A percentile compares a stretch with the other conserved stretches of the same genome.
Conservation (phyloP, 2,113 vertebrate genomes). For the Oxyura jamaicensis region DNA sequence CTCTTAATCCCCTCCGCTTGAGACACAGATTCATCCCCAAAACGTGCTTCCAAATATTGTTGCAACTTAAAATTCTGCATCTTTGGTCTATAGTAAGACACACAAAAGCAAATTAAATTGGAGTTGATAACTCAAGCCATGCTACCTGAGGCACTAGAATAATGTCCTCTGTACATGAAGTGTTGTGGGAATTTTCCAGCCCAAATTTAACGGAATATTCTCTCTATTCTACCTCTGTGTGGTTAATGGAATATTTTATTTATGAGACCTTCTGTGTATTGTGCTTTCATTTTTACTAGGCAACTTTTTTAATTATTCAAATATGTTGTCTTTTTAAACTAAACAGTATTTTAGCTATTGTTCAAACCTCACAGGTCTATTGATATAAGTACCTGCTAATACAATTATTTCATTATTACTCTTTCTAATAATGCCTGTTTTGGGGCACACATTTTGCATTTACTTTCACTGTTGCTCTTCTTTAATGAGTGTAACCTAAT, state of each 20-base stretch:
- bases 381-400: background rate
- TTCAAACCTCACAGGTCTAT: background rate
- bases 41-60: background rate
- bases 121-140: background rate
- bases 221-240: background rate
- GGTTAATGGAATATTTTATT: background rate
- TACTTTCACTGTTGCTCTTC: background rate
- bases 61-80: background rate
- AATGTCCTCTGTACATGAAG: background rate
- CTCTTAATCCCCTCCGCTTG: background rate
- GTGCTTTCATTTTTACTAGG: background rate
- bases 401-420: background rate
- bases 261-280: background rate
- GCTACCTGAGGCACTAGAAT: background rate
- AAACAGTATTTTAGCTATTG: background rate
- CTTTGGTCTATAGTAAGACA: background rate
- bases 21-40: background rate
- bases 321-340: background rate
- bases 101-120: background rate
- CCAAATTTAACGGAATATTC: background rate
- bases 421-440: background rate
- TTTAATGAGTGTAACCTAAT: background rate
- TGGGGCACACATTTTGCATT: background rate
- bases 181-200: background rate
- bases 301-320: background rate